Conservation (phyloP, 2,113 vertebrate species). For the Mus spicilegus region DNA sequence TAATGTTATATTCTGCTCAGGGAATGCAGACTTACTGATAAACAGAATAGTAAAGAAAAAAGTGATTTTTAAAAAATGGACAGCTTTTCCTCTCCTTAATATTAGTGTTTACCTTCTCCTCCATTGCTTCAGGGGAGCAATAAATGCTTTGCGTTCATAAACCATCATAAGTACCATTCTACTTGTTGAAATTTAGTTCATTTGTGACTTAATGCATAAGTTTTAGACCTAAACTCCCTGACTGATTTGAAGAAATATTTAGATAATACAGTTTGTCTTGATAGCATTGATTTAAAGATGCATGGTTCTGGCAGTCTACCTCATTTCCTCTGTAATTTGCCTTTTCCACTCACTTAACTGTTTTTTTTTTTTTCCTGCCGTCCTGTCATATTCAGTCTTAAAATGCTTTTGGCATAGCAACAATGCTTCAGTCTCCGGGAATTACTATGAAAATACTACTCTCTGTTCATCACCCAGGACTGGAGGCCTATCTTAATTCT, state of each 20-base stretch:
- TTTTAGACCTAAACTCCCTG: neutral
- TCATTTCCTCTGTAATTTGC: neutral
- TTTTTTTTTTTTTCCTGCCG: neutral
- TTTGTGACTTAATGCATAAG: neutral
- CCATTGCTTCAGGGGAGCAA: neutral
- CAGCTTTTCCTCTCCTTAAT: rapidly evolving
- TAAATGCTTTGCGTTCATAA: neutral
- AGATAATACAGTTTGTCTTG: neutral
- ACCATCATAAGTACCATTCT: neutral
- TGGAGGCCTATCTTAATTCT: rapidly evolving
- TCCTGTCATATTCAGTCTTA: neutral
- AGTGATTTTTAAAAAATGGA: rapidly evolving
- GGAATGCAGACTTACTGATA: too few species aligned
- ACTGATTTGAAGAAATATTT: neutral
- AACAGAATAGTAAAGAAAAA: neutral
- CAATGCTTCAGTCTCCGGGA: neutral
- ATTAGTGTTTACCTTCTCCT: neutral
- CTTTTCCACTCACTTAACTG: neutral
- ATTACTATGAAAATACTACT: neutral
- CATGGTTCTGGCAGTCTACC: neutral
- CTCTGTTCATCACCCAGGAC: too few species aligned
- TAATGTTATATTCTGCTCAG: rapidly evolving
- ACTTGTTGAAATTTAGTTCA: neutral
- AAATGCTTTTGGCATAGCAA: neutral
- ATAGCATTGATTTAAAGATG: neutral